phyloP scores from a whole-genome alignment of 2,797 vertebrate species.

The Xenentodon cancila region DNA sequence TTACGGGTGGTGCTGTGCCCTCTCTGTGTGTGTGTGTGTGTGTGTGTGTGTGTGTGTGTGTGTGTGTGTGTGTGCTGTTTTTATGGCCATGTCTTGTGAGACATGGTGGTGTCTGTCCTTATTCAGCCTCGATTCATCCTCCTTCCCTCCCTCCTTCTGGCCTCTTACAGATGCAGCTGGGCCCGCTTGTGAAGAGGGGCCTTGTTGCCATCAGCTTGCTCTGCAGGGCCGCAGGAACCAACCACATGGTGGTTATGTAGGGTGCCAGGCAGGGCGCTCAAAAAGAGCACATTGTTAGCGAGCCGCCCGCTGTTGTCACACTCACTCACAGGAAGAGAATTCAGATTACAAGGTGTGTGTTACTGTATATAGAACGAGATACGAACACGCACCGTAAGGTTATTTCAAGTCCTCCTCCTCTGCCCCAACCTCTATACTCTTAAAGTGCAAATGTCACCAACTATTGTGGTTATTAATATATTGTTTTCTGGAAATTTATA shows the following conservation, averaged over 20 bases:
- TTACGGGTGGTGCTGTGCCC: constrained; percentile 3
- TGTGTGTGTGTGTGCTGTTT: constrained; percentile 15
- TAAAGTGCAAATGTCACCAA: background rate
- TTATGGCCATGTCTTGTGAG: constrained; percentile 28
- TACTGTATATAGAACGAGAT: constrained; percentile 7
- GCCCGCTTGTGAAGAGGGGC: constrained; percentile 56
- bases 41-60: background rate
- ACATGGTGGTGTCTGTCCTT: constrained; percentile 20
- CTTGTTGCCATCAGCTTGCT: constrained; percentile 64
- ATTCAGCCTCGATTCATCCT: constrained; percentile 50
- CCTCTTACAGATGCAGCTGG: constrained; percentile 60
- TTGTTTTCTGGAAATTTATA: too few relatives aligned
- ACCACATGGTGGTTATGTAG: constrained; percentile 55
- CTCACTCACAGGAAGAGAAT: constrained; percentile 25
- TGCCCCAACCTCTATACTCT: background rate
- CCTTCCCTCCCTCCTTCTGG: constrained; percentile 28
- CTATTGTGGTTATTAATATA: background rate
- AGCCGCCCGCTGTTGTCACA: constrained; percentile 30
- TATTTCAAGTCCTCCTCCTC: background rate
- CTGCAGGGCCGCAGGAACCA: constrained; percentile 40
- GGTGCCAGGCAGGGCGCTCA: constrained; percentile 59
- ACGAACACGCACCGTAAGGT: background rate
- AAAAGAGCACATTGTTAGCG: constrained; percentile 54
- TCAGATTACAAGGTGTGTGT: constrained; percentile 8
- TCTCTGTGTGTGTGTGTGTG: background rate